Evolutionary conservation across 2,113 vertebrate species (phyloP).

Genomic region (Antennarius striatus): DNA sequence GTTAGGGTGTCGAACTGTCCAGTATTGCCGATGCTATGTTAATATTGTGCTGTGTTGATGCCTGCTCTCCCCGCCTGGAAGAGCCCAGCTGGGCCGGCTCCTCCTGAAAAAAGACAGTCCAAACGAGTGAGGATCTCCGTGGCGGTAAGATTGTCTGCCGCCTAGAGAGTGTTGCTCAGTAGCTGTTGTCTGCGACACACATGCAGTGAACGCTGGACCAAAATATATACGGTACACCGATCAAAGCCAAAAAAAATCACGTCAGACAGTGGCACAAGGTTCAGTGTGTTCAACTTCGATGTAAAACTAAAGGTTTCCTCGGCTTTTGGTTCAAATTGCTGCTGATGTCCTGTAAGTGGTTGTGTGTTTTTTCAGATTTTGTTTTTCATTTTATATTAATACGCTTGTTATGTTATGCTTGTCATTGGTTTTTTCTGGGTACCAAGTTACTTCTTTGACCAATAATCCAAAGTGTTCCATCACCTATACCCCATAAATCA

Average conservation of each 20-base stretch:
- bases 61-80: conserved; percentile 69
- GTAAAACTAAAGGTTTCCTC: conserved; percentile 18
- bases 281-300: no score
- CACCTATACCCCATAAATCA: no score
- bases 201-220: conserved; percentile 57
- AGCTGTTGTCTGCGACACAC: conserved; percentile 72
- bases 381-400: no score
- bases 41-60: conserved; percentile 70
- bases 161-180: conserved; percentile 75
- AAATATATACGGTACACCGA: conserved; percentile 59
- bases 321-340: conserved; percentile 8
- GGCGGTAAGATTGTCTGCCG: conserved; percentile 84
- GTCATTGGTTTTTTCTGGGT: no score
- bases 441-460: no score
- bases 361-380: neutral
- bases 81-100: conserved; percentile 79
- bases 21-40: conserved; percentile 63
- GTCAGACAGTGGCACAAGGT: conserved; percentile 37
- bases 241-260: conserved; percentile 37
- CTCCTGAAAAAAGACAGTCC: conserved; percentile 84
- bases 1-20: conserved; percentile 32
- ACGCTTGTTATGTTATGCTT: no score
- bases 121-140: conserved; percentile 93
- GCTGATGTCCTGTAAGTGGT: neutral
- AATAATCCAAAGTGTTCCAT: no score